These are phyloP conservation scores for Clarias magur DNA, from an alignment of 2,113 vertebrate species.

Conservation along the genomic window DNA sequence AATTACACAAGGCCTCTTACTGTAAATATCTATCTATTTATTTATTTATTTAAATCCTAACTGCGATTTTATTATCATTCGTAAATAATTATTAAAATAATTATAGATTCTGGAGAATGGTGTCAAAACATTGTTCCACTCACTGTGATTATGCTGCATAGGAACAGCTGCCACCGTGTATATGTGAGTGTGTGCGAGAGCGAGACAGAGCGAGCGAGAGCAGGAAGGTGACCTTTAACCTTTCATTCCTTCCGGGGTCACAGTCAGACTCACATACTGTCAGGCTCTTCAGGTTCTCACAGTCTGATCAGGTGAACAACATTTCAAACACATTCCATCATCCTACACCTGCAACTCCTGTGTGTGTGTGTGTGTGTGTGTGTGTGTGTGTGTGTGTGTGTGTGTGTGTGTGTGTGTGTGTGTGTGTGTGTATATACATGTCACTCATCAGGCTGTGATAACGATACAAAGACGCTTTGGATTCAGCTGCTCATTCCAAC, in stretches of 20 bases:
- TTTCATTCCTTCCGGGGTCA: conserved; percentile 38
- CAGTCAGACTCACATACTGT: neutral
- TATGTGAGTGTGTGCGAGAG: conserved; percentile 25
- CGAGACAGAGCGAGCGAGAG: neutral
- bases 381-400: conserved; percentile 17
- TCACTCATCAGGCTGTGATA: conserved; percentile 53
- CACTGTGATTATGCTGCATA: neutral
- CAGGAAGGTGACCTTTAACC: conserved; percentile 45
- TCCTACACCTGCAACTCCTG: conserved; percentile 33
- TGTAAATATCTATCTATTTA: too few species aligned
- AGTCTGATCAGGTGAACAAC: conserved; percentile 47
- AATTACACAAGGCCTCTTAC: too few species aligned
- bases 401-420: conserved; percentile 17
- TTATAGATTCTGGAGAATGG: too few species aligned
- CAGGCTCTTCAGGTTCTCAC: conserved; percentile 51
- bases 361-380: conserved; percentile 4
- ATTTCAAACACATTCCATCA: conserved; percentile 55
- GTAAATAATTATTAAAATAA: too few species aligned
- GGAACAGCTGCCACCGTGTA: neutral
- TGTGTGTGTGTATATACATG: conserved; percentile 15
- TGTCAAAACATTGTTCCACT: too few species aligned
- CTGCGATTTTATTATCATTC: too few species aligned
- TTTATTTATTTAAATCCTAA: too few species aligned
- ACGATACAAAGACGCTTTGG: conserved; percentile 51
- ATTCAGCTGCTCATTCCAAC: conserved; percentile 38